phyloP scores from a whole-genome alignment of 2,113 vertebrate species.

The Amblyornis subalaris region DNA sequence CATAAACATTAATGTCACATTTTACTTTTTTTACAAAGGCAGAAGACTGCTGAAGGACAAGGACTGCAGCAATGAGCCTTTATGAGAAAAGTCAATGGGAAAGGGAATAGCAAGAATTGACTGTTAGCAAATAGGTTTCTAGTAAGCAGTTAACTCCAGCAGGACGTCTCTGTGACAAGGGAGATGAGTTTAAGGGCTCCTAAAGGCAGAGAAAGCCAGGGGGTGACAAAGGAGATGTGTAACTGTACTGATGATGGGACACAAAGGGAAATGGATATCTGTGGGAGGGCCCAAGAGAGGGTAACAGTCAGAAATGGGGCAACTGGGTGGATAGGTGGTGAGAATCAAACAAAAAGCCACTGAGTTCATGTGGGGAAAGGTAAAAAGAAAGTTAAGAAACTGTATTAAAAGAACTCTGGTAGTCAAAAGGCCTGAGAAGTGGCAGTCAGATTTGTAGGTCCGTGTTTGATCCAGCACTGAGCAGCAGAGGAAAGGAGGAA shows the following conservation, averaged over 20 bases:
- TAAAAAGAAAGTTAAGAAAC: neutral
- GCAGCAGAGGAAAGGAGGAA: neutral
- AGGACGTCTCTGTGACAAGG: neutral
- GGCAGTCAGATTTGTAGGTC: neutral
- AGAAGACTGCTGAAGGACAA: neutral
- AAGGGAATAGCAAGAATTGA: neutral
- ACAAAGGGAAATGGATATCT: neutral
- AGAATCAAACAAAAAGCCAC: neutral
- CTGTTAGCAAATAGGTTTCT: neutral
- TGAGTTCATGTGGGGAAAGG: neutral
- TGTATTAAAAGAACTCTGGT: neutral
- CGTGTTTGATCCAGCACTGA: fast-evolving
- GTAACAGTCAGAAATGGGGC: neutral
- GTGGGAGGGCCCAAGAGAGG: neutral
- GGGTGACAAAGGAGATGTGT: neutral
- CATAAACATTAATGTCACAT: neutral
- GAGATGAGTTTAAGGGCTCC: neutral
- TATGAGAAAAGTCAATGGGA: neutral
- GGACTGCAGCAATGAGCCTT: neutral
- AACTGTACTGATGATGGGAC: neutral
- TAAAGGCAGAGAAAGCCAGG: neutral
- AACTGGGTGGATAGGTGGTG: too few relatives aligned
- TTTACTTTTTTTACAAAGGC: neutral
- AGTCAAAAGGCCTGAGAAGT: neutral
- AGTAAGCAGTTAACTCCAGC: neutral